A percentile compares a stretch with the other conserved stretches of the same genome.
phyloP scores from a whole-genome alignment of 2,888 invertebrate species.

The Lycocerus yunnanus region DNA sequence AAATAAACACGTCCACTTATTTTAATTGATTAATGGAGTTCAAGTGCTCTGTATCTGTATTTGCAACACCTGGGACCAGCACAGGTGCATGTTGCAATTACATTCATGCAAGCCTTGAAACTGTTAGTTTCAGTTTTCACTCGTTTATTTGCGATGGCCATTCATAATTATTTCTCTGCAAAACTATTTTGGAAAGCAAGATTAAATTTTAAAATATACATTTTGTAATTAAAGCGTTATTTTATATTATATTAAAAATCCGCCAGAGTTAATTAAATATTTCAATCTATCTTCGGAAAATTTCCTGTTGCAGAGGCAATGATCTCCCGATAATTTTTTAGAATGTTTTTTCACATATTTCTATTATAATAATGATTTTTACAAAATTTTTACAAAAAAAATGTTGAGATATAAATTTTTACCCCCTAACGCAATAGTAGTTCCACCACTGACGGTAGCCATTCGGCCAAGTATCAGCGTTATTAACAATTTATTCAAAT shows the following conservation, averaged over 20 bases:
- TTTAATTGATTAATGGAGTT: constrained; percentile 34
- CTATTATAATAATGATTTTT: too few species aligned
- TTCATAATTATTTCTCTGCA: constrained; percentile 23
- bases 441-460: too few species aligned
- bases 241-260: neutral
- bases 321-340: too few species aligned
- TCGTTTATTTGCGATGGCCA: constrained; percentile 24
- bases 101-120: constrained; percentile 22
- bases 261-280: too few species aligned
- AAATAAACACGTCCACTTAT: constrained; percentile 30
- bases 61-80: constrained; percentile 32
- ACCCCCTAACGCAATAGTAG: too few species aligned
- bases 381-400: too few species aligned
- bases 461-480: too few species aligned
- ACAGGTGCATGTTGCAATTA: constrained; percentile 34
- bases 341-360: too few species aligned
- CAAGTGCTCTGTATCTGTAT: constrained; percentile 26
- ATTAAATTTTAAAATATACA: neutral
- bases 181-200: neutral
- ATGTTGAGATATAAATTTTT: too few species aligned
- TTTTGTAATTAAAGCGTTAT: neutral
- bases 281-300: too few species aligned
- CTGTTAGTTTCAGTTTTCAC: constrained; percentile 16
- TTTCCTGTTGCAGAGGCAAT: too few species aligned
- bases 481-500: too few species aligned